Evolutionary conservation across 2,113 vertebrate genomes (phyloP).

Genomic region (Centropus unirufus): DNA sequence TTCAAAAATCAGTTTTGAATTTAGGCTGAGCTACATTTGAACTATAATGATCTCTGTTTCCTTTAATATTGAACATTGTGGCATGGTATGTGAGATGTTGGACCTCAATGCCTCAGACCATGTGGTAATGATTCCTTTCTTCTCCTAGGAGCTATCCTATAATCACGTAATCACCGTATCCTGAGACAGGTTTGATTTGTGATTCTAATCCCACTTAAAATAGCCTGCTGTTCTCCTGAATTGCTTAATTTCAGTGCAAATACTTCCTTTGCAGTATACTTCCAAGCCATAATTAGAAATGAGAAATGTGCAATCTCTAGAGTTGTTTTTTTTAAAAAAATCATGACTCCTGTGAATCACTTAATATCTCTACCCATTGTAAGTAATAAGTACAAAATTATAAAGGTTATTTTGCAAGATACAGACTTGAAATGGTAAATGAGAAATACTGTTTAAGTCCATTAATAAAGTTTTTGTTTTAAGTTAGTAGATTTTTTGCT

Average conservation of each 20-base stretch:
- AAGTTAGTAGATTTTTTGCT: background rate
- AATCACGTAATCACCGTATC: background rate
- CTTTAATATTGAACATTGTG: background rate
- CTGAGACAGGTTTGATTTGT: background rate
- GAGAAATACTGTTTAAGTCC: background rate
- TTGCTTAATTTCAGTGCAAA: background rate
- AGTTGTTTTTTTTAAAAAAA: background rate
- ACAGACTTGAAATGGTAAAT: background rate
- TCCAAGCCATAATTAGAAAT: background rate
- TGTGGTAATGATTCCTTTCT: constrained; percentile 19
- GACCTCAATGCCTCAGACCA: background rate
- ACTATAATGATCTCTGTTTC: background rate
- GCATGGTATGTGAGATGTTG: background rate
- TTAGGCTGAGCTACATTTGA: background rate
- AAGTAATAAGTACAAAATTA: background rate
- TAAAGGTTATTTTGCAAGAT: background rate
- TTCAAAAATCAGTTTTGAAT: background rate
- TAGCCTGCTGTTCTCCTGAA: background rate
- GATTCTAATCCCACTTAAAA: background rate
- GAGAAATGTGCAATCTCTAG: background rate
- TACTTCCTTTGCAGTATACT: background rate
- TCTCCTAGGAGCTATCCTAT: background rate
- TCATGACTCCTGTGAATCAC: background rate
- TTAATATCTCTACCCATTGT: background rate
- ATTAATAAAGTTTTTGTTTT: background rate